Percentiles rank a stretch among this genome's conserved stretches.
These are phyloP conservation scores for Neotoma lepida DNA, from an alignment of 2,113 vertebrate species.

Conservation along the genomic window DNA sequence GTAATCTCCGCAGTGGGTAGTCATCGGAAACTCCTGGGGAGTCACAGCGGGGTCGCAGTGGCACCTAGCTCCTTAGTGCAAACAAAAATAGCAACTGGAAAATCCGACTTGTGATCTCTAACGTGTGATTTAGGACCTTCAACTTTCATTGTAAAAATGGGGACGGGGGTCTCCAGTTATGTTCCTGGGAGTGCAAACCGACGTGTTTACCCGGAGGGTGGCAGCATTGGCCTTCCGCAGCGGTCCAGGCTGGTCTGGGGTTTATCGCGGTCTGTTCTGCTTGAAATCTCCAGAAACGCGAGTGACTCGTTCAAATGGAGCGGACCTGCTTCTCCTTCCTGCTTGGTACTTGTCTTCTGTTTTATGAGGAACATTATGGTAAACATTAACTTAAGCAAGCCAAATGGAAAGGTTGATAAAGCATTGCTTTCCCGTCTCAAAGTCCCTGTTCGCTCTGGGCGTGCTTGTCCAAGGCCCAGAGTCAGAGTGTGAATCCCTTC, in stretches of 20 bases:
- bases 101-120: not conserved
- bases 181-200: not conserved
- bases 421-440: not conserved
- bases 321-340: not conserved
- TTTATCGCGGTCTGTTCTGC: not conserved
- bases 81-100: not conserved
- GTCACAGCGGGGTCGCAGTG: not conserved
- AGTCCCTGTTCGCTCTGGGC: not conserved
- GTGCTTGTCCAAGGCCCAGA: not conserved
- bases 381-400: conserved; percentile 84
- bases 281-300: not conserved
- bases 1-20: not conserved
- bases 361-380: conserved; percentile 81
- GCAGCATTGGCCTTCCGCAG: conserved; percentile 79
- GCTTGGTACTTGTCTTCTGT: conserved; percentile 54
- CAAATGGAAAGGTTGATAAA: not conserved
- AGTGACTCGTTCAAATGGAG: not conserved
- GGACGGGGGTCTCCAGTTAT: not conserved
- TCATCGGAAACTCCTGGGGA: not conserved
- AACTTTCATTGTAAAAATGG: not conserved
- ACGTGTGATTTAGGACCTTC: not conserved
- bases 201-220: not conserved
- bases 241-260: conserved; percentile 12
- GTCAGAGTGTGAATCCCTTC: not conserved
- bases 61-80: not conserved